Base-by-base conservation (phyloP, 2,888 invertebrate species). In the Megalurothrips usitatus region DNA sequence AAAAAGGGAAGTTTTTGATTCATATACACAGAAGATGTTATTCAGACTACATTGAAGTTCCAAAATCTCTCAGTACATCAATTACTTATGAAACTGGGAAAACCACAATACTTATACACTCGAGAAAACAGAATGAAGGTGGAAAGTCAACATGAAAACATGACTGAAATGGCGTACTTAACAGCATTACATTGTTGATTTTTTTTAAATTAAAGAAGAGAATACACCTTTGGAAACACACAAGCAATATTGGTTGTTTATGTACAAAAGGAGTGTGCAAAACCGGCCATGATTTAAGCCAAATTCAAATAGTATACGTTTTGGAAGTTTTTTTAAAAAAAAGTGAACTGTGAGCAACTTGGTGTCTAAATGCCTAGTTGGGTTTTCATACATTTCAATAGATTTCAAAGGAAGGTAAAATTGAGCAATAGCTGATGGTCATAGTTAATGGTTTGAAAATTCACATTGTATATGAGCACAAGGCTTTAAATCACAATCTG, bases 151-250 rank as follows among this genome's bases (percentile, higher is more conserved):
- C 34, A 43, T 43, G 6, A 43, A 43, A 43, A 43, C 34, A 43
- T 43, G 34, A 43, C 34, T 43, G 34, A 43, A 43, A 43, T 43
- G 34, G 34, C 34, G 6, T 43, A 43, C 34, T 4, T 43, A 43
- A 4, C 34, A 43, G 6, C 34, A 43, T 43, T 6, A 43, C 2
- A 43, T 43, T 43, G 34, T 43, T n/a, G n/a, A n/a, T n/a, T n/a
- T n/a, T n/a, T n/a, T n/a, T n/a, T n/a, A n/a, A 63, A 80, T 47
- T 68, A 28, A 63, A 80, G 14, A 75, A 81, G 26, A 78, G 43
- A 81, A 81, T n/a, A 81, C 6, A 78, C 10, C n/a, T 9, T 23
- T 23, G 23, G 23, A 23, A 68, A 23, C 23, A 23, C 68, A 68
- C 11, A 26, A 75, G 68, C 26, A 26, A 26, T 75, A 12, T 26